Evolutionary conservation across 2,888 invertebrate species (phyloP).

Genomic region (Scrobipalpa atriplicella): DNA sequence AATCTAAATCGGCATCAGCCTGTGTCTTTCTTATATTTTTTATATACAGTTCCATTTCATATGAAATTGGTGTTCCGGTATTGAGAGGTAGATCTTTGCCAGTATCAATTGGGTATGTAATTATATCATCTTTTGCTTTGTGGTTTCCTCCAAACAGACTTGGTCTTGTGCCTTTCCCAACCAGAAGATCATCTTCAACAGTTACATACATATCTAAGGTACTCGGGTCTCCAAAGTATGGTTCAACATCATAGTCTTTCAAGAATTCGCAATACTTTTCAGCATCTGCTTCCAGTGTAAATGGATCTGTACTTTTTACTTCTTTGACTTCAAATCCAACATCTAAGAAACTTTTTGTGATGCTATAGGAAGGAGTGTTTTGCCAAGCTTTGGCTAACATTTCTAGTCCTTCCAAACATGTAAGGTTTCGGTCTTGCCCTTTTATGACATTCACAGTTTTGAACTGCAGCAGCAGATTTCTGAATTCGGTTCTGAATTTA

Average conservation of each 20-base stretch:
- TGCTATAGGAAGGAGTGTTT: conserved; percentile 42
- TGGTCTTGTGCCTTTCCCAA: conserved; percentile 53
- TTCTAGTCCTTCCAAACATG: conserved; percentile 52
- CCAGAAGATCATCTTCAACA: conserved; percentile 55
- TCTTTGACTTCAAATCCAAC: conserved; percentile 50
- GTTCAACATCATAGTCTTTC: conserved; percentile 51
- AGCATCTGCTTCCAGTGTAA: neutral
- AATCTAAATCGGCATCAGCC: neutral
- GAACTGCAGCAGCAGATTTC: conserved; percentile 47
- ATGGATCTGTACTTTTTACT: conserved; percentile 30
- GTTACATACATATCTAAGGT: conserved; percentile 52
- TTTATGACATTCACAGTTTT: conserved; percentile 48
- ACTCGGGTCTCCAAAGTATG: conserved; percentile 45
- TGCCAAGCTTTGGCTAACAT: conserved; percentile 56
- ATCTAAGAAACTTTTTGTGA: conserved; percentile 47
- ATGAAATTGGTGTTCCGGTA: neutral
- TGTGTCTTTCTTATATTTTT: neutral
- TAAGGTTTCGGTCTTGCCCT: conserved; percentile 50
- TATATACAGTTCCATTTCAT: neutral
- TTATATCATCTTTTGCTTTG: neutral
- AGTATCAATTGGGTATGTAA: neutral
- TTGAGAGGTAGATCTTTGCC: conserved; percentile 5
- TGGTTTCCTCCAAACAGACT: conserved; percentile 58
- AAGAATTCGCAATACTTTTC: conserved; percentile 35
- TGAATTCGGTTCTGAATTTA: conserved; percentile 50